These are phyloP conservation scores for Archocentrus centrarchus DNA, from an alignment of 2,113 vertebrate species.

Conservation along the genomic window DNA sequence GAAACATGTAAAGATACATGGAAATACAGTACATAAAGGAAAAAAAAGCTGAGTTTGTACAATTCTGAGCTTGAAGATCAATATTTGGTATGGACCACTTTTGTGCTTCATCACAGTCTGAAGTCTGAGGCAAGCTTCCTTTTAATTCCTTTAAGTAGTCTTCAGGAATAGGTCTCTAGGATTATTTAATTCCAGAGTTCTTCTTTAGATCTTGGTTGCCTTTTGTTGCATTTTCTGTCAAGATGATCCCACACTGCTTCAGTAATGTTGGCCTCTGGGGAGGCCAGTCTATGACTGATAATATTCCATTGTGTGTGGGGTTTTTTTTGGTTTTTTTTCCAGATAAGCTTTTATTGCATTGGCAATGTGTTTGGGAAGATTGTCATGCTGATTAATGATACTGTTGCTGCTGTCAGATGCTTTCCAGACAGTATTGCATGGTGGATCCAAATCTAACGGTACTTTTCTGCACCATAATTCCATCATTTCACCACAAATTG, in stretches of 20 bases:
- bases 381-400: not conserved
- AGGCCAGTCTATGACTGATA: not conserved
- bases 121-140: not conserved
- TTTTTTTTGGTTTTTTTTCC: not conserved
- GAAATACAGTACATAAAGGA: accelerated
- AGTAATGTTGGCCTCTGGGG: not conserved
- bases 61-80: not conserved
- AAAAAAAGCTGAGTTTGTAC: not conserved
- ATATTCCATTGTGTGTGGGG: not conserved
- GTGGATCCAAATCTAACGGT: not conserved
- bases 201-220: not conserved
- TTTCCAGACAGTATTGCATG: not conserved
- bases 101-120: not conserved
- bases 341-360: not conserved
- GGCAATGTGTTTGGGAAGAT: not conserved
- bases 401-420: not conserved
- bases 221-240: not conserved
- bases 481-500: not conserved
- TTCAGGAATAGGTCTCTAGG: not conserved
- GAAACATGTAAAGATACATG: not conserved
- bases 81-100: accelerated
- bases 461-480: not conserved
- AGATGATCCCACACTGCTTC: not conserved
- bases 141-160: not conserved
- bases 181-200: not conserved